phyloP scores from a whole-genome alignment of 2,797 vertebrate genomes.

The Euthynnus affinis region DNA sequence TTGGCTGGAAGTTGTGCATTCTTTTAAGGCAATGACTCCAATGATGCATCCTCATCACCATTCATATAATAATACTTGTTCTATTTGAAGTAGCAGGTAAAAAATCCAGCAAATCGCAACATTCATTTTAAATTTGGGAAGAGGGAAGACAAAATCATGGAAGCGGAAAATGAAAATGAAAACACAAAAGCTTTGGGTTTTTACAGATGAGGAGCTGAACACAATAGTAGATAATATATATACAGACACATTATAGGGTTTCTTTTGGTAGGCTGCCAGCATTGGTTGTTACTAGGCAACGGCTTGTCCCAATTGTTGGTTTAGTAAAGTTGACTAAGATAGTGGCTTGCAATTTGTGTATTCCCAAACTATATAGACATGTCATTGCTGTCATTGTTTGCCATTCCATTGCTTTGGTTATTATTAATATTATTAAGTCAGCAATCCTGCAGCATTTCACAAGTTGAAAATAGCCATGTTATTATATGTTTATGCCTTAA shows the following conservation, averaged over 20 bases:
- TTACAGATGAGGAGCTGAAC: neutral
- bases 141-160: neutral
- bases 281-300: constrained; percentile 25
- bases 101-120: neutral
- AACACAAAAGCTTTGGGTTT: neutral
- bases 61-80: neutral
- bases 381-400: neutral
- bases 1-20: neutral
- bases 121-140: neutral
- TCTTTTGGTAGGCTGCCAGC: neutral
- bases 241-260: neutral
- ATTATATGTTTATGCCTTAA: neutral
- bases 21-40: neutral
- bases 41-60: neutral
- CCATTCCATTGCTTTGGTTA: neutral
- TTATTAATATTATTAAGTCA: neutral
- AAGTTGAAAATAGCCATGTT: neutral
- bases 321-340: neutral
- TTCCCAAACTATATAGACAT: neutral
- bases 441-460: neutral
- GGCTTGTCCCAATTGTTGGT: constrained; percentile 12
- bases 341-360: neutral
- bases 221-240: constrained; percentile 7
- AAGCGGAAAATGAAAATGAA: neutral
- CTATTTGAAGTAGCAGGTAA: no score